phyloP scores from a whole-genome alignment of 2,113 vertebrate genomes.

The Sylvia atricapilla region DNA sequence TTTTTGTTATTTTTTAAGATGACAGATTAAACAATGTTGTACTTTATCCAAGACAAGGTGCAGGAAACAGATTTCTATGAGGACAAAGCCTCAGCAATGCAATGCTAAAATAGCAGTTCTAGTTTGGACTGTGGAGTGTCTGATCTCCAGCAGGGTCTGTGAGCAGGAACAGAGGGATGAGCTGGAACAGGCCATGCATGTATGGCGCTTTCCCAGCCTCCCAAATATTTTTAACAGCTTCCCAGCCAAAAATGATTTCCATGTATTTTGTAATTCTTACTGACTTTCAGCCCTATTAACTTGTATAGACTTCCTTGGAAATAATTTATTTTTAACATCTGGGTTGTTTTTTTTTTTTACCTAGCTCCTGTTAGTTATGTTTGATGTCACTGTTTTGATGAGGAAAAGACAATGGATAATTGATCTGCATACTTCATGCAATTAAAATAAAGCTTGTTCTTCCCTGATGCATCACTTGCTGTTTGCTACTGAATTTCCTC shows the following conservation, averaged over 20 bases:
- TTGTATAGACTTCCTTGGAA: background rate
- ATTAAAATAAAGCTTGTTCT: background rate
- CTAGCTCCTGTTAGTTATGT: background rate
- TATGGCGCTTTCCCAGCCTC: background rate
- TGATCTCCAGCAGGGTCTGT: background rate
- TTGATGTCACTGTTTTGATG: background rate
- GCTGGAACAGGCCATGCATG: background rate
- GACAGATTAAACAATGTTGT: background rate
- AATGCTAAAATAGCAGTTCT: background rate
- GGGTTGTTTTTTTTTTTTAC: background rate
- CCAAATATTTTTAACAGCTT: background rate
- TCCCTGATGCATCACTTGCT: background rate
- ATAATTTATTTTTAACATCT: background rate
- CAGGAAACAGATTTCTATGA: background rate
- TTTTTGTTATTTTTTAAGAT: background rate
- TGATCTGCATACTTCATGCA: background rate
- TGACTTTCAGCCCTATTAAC: background rate
- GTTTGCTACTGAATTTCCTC: background rate
- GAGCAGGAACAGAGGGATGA: background rate
- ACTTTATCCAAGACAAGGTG: background rate
- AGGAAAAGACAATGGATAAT: background rate
- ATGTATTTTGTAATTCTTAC: background rate
- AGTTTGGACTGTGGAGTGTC: background rate
- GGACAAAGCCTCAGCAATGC: background rate
- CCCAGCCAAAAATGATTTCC: background rate